Conservation (phyloP, 2,113 vertebrate genomes). For the Cervus canadensis region DNA sequence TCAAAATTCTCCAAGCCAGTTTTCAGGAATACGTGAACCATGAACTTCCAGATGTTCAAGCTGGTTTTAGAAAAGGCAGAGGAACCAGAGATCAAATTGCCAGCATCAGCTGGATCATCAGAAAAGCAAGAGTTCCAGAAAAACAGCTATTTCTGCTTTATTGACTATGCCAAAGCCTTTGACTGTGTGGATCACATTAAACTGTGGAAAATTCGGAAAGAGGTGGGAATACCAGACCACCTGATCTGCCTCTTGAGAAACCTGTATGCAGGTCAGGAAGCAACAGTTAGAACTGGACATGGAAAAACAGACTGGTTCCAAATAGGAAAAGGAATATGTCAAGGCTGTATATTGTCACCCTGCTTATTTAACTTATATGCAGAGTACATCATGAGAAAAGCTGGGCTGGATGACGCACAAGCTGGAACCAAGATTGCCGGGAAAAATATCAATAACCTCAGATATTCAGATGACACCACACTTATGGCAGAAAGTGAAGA, state of each 20-base stretch:
- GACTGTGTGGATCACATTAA: not conserved
- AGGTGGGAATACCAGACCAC: not conserved
- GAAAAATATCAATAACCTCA: not conserved
- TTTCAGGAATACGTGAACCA: not conserved
- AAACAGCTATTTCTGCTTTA: not conserved
- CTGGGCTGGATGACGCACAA: not conserved
- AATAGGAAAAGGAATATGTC: not conserved
- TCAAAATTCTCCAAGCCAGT: not conserved
- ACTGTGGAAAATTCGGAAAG: not conserved
- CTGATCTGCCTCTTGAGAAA: not conserved
- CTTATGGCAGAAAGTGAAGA: not conserved
- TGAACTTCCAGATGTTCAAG: not conserved
- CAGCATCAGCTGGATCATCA: fast-evolving
- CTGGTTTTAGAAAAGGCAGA: not conserved
- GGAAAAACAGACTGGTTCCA: not conserved
- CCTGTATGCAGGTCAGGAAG: not conserved
- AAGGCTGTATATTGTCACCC: not conserved
- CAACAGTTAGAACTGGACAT: not conserved
- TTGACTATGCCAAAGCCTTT: not conserved
- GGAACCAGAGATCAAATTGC: not conserved
- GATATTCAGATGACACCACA: not conserved
- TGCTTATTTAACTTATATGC: not conserved
- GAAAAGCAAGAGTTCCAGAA: not conserved
- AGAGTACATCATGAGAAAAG: not conserved
- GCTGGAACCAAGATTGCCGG: not conserved